Percentiles rank a stretch among this genome's conserved stretches.
Conservation (phyloP, 2,888 invertebrate species). For the Pomacea canaliculata region DNA sequence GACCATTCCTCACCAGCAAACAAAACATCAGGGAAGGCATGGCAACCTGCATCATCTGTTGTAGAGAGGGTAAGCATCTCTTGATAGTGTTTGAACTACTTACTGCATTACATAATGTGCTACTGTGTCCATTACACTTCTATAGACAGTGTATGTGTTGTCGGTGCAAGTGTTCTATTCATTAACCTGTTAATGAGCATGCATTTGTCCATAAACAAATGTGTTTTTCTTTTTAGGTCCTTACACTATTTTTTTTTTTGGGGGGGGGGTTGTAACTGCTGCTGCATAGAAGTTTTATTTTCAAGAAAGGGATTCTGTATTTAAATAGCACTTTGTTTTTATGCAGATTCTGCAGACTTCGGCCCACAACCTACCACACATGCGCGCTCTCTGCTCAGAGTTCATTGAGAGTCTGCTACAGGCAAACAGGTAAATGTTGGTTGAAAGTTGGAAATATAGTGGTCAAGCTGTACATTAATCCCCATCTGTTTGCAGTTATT, state of each 20-base stretch:
- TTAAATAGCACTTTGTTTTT: not conserved
- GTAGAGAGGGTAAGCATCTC: not conserved
- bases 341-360: constrained; percentile 7
- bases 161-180: not conserved
- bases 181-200: no score
- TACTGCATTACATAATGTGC: not conserved
- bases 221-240: no score
- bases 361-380: not conserved
- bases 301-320: no score
- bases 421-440: not conserved
- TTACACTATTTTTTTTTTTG: not conserved
- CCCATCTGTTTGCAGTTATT: no score
- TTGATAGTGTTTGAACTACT: not conserved
- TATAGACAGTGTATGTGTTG: no score
- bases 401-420: constrained; percentile 12
- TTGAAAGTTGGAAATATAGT: no score
- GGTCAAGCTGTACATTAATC: no score
- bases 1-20: not conserved
- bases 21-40: not conserved
- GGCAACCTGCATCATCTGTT: constrained; percentile 1
- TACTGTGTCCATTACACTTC: not conserved
- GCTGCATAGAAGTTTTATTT: no score
- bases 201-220: not conserved
- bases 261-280: no score
- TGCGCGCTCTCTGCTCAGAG: not conserved